phyloP scores from a whole-genome alignment of 1,140 invertebrate species.

The Pteromalus puparum region DNA sequence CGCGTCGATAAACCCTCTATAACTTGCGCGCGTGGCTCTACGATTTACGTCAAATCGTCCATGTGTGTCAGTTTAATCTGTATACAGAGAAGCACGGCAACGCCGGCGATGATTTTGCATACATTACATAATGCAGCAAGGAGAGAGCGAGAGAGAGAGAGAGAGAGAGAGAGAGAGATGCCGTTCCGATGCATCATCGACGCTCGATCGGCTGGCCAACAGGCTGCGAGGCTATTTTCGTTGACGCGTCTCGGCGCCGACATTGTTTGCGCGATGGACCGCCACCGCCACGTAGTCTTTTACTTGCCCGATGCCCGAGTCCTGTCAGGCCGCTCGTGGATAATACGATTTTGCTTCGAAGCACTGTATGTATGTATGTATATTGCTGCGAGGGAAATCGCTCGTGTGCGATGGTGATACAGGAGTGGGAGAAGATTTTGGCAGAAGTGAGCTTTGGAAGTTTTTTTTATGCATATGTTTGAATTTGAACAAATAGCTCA shows the following conservation, averaged over 20 bases:
- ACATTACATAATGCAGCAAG: slow-evolving; percentile 29
- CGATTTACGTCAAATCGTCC: slow-evolving; percentile 60
- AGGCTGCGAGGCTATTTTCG: slow-evolving; percentile 62
- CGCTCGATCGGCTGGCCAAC: slow-evolving; percentile 60
- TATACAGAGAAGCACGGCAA: slow-evolving; percentile 34
- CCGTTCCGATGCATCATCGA: slow-evolving; percentile 52
- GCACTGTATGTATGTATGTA: neutral
- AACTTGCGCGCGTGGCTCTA: neutral
- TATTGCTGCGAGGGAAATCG: neutral
- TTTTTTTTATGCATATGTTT: too few species aligned
- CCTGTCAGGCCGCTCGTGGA: neutral
- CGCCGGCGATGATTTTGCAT: slow-evolving; percentile 49
- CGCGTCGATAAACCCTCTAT: neutral
- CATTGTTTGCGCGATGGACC: slow-evolving; percentile 1
- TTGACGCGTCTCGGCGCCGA: slow-evolving; percentile 44
- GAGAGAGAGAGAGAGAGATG: neutral
- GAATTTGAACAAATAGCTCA: too few species aligned
- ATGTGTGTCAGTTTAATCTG: slow-evolving; percentile 56
- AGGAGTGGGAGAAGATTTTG: too few species aligned
- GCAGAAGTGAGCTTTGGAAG: too few species aligned
- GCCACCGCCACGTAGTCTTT: neutral
- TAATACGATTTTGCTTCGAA: too few species aligned
- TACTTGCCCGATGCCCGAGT: neutral
- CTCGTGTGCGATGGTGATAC: neutral
- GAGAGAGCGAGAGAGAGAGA: neutral